These are phyloP conservation scores for Gnathonemus echidnorhynchus DNA, from an alignment of 2,113 vertebrate genomes.

Conservation along the genomic window DNA sequence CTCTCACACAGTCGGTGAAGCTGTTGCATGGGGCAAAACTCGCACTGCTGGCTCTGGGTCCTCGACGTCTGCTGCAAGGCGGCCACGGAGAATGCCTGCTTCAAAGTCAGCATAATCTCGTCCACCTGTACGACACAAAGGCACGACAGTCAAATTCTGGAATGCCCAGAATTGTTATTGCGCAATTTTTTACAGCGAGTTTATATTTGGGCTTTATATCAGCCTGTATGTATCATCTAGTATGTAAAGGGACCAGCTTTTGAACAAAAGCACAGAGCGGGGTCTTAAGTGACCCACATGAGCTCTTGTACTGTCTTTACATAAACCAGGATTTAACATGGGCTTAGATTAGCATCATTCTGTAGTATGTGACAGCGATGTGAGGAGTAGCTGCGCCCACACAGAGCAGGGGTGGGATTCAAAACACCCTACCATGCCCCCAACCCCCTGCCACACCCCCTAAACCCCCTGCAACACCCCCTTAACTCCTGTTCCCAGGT, in stretches of 20 bases:
- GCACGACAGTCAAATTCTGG: background rate
- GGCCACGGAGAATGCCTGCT: constrained; percentile 90
- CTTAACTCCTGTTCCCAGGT: background rate
- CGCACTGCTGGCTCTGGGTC: constrained; percentile 75
- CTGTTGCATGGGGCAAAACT: constrained; percentile 82
- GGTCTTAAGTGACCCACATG: background rate
- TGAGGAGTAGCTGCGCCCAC: background rate
- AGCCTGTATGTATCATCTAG: background rate
- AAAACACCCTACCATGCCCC: background rate
- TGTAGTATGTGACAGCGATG: background rate
- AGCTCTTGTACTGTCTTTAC: background rate
- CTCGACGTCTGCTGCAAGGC: constrained; percentile 75
- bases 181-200: background rate
- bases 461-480: background rate
- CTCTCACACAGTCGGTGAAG: constrained; percentile 87
- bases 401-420: background rate
- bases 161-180: background rate
- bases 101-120: constrained; percentile 97
- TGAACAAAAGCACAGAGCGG: background rate
- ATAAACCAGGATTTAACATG: background rate
- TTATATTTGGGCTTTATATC: background rate
- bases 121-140: constrained; percentile 68
- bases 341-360: background rate
- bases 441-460: background rate
- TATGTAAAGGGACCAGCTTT: background rate